phyloP scores from a whole-genome alignment of 2,888 invertebrate genomes.

The Hydriomena furcata region DNA sequence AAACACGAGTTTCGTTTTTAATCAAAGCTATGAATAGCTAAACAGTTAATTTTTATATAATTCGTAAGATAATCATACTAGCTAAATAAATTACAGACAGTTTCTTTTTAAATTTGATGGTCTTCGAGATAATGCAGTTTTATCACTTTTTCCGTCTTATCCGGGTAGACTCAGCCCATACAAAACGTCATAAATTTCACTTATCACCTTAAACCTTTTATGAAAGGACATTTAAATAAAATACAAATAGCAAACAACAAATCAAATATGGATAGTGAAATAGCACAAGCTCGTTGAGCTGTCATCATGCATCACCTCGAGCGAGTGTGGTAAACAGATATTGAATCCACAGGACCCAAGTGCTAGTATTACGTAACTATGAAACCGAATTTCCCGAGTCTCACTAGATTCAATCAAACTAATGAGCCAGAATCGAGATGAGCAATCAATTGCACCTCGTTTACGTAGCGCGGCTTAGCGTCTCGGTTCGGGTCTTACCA shows the following conservation, averaged over 20 bases:
- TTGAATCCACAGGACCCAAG: slow-evolving; percentile 23
- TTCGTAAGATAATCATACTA: too few relatives aligned
- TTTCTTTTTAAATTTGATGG: too few relatives aligned
- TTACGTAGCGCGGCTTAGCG: slow-evolving; percentile 30
- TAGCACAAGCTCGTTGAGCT: slow-evolving; percentile 14
- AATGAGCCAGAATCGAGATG: slow-evolving; percentile 46
- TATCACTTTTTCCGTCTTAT: too few relatives aligned
- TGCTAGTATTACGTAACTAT: slow-evolving; percentile 16
- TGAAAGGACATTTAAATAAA: background rate
- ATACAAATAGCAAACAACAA: slow-evolving; percentile 13
- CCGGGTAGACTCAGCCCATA: too few relatives aligned
- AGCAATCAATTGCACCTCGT: slow-evolving; percentile 40
- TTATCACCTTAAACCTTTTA: too few relatives aligned
- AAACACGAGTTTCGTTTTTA: too few relatives aligned
- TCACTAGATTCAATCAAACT: slow-evolving; percentile 34
- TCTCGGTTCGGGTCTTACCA: slow-evolving; percentile 15
- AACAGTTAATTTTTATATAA: too few relatives aligned
- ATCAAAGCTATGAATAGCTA: too few relatives aligned
- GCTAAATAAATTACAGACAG: too few relatives aligned
- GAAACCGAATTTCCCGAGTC: slow-evolving; percentile 29
- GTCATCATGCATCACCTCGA: slow-evolving; percentile 16
- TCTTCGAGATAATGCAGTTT: too few relatives aligned
- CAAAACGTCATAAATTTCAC: too few relatives aligned
- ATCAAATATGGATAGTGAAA: slow-evolving; percentile 15
- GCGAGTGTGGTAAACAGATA: slow-evolving; percentile 24